phyloP scores from a whole-genome alignment of 1,140 invertebrate genomes.

The Drosophila ironensis region DNA sequence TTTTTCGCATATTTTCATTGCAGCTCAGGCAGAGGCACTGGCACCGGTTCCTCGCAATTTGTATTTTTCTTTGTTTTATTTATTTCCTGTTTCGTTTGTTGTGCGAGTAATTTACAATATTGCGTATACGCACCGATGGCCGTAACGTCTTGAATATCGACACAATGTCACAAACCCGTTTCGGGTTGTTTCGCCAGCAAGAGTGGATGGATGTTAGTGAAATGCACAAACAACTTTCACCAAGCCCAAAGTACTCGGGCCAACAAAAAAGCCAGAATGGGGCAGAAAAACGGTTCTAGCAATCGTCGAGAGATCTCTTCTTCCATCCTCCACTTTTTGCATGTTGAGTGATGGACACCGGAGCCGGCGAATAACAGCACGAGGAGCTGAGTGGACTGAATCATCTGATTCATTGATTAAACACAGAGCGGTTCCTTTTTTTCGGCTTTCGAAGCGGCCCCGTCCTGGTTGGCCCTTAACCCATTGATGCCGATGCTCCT shows the following conservation, averaged over 20 bases:
- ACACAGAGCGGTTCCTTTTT: conserved; percentile 37
- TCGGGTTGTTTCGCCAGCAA: conserved; percentile 1
- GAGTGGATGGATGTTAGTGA: conserved; percentile 51
- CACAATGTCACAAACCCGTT: conserved; percentile 41
- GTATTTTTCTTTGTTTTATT: too few relatives aligned
- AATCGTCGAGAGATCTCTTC: conserved; percentile 21
- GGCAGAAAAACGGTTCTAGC: conserved; percentile 17
- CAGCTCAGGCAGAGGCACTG: conserved; percentile 10
- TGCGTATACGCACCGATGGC: conserved; percentile 48
- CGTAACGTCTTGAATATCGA: conserved; percentile 52
- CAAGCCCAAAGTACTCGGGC: conserved; percentile 41
- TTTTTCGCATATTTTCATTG: conserved; percentile 23
- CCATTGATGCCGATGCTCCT: conserved; percentile 52
- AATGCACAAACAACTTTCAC: conserved; percentile 51
- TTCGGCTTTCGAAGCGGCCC: not conserved
- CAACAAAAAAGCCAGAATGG: conserved; percentile 3
- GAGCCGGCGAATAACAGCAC: not conserved
- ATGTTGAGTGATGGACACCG: conserved; percentile 59
- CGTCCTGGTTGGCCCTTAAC: conserved; percentile 42
- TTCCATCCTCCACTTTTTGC: conserved; percentile 29
- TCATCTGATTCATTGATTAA: conserved; percentile 78
- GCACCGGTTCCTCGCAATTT: not conserved
- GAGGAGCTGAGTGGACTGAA: conserved; percentile 54
- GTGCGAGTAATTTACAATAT: conserved; percentile 35
- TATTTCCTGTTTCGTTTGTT: conserved; percentile 3